These are phyloP conservation scores for Drosophila erecta DNA, from an alignment of 1,140 invertebrate species.

Conservation along the genomic window DNA sequence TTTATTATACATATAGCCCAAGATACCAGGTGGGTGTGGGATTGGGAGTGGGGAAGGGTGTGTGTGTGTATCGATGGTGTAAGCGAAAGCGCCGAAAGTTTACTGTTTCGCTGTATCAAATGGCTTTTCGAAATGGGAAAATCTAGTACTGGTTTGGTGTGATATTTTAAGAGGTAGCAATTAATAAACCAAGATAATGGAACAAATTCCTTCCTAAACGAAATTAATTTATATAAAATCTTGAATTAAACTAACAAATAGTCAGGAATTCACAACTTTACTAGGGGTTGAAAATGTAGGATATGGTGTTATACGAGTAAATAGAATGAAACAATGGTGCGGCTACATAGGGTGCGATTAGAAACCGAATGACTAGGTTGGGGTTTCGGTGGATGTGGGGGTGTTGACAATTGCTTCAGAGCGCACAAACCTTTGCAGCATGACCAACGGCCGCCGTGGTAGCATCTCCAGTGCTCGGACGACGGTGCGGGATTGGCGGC, in stretches of 20 bases:
- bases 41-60: constrained; percentile 1
- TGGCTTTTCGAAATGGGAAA: neutral
- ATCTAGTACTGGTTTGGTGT: neutral
- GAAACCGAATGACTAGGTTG: constrained; percentile 38
- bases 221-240: neutral
- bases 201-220: neutral
- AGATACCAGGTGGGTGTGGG: constrained; percentile 55
- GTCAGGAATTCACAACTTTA: neutral
- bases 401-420: constrained; percentile 41
- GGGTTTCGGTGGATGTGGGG: constrained; percentile 13
- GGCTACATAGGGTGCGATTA: constrained; percentile 50
- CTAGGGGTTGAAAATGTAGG: constrained; percentile 4
- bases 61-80: constrained; percentile 13
- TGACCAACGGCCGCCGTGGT: constrained; percentile 57
- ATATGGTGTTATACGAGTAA: constrained; percentile 25
- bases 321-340: constrained; percentile 23
- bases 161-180: neutral
- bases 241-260: neutral
- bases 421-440: constrained; percentile 75
- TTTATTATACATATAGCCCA: constrained; percentile 54
- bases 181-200: neutral
- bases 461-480: constrained; percentile 63
- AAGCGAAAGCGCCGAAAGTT: constrained; percentile 34
- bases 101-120: neutral
- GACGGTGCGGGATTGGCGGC: constrained; percentile 36